phyloP scores from a whole-genome alignment of 2,113 vertebrate species.

The Bambusicola thoracicus region DNA sequence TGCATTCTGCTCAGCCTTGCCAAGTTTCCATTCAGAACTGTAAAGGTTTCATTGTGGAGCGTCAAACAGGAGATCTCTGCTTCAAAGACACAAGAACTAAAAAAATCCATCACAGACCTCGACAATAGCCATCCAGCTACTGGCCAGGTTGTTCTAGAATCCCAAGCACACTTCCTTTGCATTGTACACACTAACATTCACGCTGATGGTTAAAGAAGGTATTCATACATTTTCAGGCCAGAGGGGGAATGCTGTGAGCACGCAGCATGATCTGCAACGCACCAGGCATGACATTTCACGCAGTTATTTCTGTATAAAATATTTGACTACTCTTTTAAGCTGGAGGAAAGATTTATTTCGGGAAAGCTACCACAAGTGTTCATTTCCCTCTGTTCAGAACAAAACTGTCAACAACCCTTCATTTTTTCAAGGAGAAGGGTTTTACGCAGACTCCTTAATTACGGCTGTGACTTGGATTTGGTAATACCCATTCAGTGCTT shows the following conservation, averaged over 20 bases:
- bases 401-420: background rate
- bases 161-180: background rate
- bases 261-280: rapidly evolving
- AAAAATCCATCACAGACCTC: background rate
- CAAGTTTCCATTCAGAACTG: background rate
- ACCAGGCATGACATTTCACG: background rate
- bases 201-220: background rate
- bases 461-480: background rate
- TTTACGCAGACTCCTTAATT: background rate
- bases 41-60: background rate
- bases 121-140: background rate
- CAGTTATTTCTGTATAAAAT: background rate
- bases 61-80: background rate
- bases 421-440: background rate
- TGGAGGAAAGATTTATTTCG: background rate
- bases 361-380: background rate
- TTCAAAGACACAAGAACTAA: background rate
- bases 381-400: background rate
- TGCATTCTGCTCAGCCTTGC: background rate
- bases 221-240: background rate
- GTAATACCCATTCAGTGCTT: background rate
- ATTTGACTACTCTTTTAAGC: background rate
- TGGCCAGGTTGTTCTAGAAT: background rate
- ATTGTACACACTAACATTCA: background rate
- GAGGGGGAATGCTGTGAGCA: background rate